These are phyloP conservation scores for Drosophila bifasciata DNA, from an alignment of 1,140 invertebrate species.

Conservation along the genomic window DNA sequence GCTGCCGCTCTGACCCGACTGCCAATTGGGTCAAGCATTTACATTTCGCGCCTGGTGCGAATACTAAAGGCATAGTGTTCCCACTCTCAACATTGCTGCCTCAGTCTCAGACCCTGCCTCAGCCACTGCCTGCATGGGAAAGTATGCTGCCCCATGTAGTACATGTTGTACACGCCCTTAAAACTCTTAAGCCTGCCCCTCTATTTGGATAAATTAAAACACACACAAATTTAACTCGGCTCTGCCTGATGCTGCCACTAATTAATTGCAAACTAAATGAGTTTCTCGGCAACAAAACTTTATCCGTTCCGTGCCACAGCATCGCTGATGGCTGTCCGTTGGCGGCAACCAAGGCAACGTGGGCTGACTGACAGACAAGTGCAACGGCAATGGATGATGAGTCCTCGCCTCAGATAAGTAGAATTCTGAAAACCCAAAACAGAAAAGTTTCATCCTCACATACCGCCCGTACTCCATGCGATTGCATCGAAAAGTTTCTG, in stretches of 20 bases:
- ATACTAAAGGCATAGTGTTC: constrained; percentile 39
- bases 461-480: constrained; percentile 24
- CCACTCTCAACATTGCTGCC: no score
- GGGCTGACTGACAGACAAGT: not conserved
- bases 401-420: not conserved
- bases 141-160: not conserved
- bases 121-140: not conserved
- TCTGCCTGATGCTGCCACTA: constrained; percentile 60
- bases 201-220: constrained; percentile 79
- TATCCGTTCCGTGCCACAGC: constrained; percentile 36
- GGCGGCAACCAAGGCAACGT: not conserved
- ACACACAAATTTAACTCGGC: constrained; percentile 63
- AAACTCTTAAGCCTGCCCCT: constrained; percentile 57
- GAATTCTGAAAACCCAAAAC: no score
- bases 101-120: not conserved
- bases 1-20: constrained; percentile 26
- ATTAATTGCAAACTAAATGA: constrained; percentile 80
- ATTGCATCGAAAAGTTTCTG: constrained; percentile 13
- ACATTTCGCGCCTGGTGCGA: constrained; percentile 70
- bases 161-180: constrained; percentile 13
- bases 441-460: constrained; percentile 26
- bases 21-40: constrained; percentile 80
- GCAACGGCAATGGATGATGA: constrained; percentile 12
- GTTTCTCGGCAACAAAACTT: constrained; percentile 63
- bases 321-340: constrained; percentile 40